Conservation (phyloP, 2,888 invertebrate species). For the Agrochola lychnidis region DNA sequence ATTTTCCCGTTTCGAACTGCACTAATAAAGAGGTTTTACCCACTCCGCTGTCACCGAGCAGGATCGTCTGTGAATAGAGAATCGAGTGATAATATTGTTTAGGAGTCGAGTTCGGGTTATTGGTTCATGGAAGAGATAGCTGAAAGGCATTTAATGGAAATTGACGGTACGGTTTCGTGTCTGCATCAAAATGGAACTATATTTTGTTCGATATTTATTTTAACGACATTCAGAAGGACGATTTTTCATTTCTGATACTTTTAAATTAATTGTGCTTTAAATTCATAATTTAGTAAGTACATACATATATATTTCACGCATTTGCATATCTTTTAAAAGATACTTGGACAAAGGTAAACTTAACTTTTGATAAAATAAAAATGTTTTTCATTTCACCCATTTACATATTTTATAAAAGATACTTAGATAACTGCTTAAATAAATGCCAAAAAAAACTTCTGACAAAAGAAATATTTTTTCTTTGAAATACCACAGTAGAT, state of each 20-base stretch:
- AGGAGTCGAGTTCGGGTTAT: conserved; percentile 11
- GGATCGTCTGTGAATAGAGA: conserved; percentile 93
- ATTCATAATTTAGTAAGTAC: background rate
- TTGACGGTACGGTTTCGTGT: background rate
- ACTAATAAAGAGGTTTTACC: conserved; percentile 98
- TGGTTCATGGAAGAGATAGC: conserved; percentile 14
- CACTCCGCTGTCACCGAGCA: conserved; percentile 98
- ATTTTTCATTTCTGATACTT: background rate
- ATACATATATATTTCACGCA: too few relatives aligned
- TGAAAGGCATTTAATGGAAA: conserved; percentile 21
- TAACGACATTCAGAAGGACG: background rate
- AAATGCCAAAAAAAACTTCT: background rate
- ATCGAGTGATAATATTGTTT: conserved; percentile 38
- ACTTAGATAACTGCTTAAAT: background rate
- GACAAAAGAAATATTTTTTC: background rate
- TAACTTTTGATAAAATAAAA: too few relatives aligned
- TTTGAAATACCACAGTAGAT: background rate
- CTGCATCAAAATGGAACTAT: background rate
- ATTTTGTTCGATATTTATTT: background rate
- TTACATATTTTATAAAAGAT: too few relatives aligned
- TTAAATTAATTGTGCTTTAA: background rate
- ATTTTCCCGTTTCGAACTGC: conserved; percentile 98
- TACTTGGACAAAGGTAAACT: too few relatives aligned
- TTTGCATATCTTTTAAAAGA: too few relatives aligned
- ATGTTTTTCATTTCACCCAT: too few relatives aligned